Base-by-base conservation (phyloP, 1,140 invertebrate species). In the Vanessa atalanta region DNA sequence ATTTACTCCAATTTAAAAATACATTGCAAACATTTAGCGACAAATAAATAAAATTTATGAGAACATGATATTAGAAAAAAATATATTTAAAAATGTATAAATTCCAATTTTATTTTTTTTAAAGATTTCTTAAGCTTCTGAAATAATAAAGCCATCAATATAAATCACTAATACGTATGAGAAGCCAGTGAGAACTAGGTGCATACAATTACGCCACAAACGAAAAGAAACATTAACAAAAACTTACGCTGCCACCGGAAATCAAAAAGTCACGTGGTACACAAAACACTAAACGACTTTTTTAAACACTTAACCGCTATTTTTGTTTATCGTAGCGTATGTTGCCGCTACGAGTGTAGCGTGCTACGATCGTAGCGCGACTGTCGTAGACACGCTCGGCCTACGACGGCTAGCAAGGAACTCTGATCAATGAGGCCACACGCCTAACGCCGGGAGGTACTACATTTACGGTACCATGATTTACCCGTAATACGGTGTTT, bases 401-500 rank as follows among this genome's bases (percentile, higher is more conserved):
- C 86, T 87, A 88, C 84, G 79, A 72, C 74, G 83, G 79, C 73
- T 79, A 65, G 79, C 73, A 67, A 86, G 78, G 81, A 84, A 86
- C 82, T 77, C 77, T 89, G 87, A 89, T 89, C 88, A 87, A 90
- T 88, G 87, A 86, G 84, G 65, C 77, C 60, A 67, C 75, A 72
- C 70, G 75, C 70, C 70, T 76, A 50, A 60, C 70, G 60, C 65
- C 43, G 60, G n/a, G 47, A 76, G 65, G 70, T 69, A 67, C 53
- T 70, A 51, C 14, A 23, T 72, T 65, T 60, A 76, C 65, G 47
- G 66, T 76, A 37, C 26, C 60, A 68, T 72, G 75, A 69, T 72
- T 76, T 72, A 76, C 60, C 31, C 48, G 43, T 65, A 20, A 67
- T 61, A 70, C 69, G 50, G 23, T 60, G 67, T 66, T 65, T 75